phyloP scores from a whole-genome alignment of 2,797 vertebrate species.

The Characodon lateralis region DNA sequence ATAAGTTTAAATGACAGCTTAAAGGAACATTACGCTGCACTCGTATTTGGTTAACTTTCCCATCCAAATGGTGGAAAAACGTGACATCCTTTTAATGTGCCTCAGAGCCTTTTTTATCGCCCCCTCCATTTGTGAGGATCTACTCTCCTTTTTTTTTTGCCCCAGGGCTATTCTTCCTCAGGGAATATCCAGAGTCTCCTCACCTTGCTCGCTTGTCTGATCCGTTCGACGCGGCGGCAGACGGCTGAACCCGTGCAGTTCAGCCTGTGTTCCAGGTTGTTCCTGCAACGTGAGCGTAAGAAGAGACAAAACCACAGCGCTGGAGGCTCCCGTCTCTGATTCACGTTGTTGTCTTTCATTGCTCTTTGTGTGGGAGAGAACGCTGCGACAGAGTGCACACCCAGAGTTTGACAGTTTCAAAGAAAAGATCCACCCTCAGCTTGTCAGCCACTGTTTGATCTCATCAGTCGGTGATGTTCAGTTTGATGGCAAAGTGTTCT shows the following conservation, averaged over 20 bases:
- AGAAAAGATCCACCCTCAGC: constrained; percentile 71
- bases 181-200: constrained; percentile 53
- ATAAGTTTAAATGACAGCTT: constrained; percentile 82
- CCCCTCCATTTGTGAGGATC: constrained; percentile 47
- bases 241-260: constrained; percentile 30
- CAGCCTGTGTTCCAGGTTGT: constrained; percentile 65
- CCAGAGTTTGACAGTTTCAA: constrained; percentile 69
- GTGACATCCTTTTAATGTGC: constrained; percentile 68
- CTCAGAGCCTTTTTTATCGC: constrained; percentile 42
- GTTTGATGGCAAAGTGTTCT: constrained; percentile 53
- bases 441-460: constrained; percentile 65
- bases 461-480: constrained; percentile 53
- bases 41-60: constrained; percentile 80
- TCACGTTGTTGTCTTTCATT: constrained; percentile 46
- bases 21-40: constrained; percentile 83
- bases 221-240: constrained; percentile 23
- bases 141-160: constrained; percentile 3
- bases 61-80: constrained; percentile 72
- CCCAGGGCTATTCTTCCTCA: constrained; percentile 58
- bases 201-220: constrained; percentile 67
- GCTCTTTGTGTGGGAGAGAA: constrained; percentile 52
- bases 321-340: constrained; percentile 51
- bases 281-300: constrained; percentile 33
- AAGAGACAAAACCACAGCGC: constrained; percentile 34
- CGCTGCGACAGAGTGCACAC: constrained; percentile 63